Evolutionary conservation across 2,888 invertebrate species (phyloP).

Genomic region (Callinectes sapidus): DNA sequence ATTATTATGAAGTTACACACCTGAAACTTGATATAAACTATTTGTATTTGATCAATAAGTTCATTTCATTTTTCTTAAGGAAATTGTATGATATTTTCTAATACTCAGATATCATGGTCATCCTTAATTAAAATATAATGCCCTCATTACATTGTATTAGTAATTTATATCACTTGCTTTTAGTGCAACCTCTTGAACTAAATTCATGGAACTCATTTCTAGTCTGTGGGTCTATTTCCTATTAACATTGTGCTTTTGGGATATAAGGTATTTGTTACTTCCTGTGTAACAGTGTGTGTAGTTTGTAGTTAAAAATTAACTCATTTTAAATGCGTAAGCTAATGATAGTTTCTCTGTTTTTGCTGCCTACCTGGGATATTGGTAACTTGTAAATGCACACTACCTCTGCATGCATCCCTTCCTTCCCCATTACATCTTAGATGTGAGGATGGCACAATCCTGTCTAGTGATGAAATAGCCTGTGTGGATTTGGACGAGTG

Average conservation of each 20-base stretch:
- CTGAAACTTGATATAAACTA: neutral
- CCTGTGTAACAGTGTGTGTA: neutral
- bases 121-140: neutral
- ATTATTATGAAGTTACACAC: neutral
- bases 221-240: neutral
- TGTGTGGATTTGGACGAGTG: slow-evolving; percentile 98
- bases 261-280: neutral
- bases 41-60: neutral
- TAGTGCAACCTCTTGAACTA: neutral
- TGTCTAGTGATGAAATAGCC: slow-evolving; percentile 92
- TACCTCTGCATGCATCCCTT: slow-evolving; percentile 42
- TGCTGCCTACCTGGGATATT: slow-evolving; percentile 46
- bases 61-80: neutral
- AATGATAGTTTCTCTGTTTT: slow-evolving; percentile 14
- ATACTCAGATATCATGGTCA: neutral
- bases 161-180: neutral
- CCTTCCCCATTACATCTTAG: slow-evolving; percentile 77
- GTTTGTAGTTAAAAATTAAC: neutral
- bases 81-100: neutral
- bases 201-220: neutral
- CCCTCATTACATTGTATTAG: neutral
- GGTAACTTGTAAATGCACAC: slow-evolving; percentile 34
- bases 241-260: neutral
- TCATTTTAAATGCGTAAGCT: neutral
- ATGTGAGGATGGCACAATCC: slow-evolving; percentile 94